These are phyloP conservation scores for Neoaliturus tenellus DNA, from an alignment of 2,888 invertebrate genomes.

Conservation along the genomic window DNA sequence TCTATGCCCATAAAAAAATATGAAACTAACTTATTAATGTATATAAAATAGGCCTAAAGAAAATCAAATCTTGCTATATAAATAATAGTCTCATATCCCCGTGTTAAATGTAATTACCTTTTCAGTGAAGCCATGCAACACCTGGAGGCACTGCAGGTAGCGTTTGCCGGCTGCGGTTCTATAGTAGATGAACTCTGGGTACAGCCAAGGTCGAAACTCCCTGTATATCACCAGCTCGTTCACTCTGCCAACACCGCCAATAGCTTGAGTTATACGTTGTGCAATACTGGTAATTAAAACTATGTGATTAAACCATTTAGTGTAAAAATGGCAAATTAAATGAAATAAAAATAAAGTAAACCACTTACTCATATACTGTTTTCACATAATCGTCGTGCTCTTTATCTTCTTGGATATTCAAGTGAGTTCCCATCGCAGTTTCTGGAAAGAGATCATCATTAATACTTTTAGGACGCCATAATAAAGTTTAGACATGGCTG, in stretches of 20 bases:
- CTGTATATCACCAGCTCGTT: conserved; percentile 59
- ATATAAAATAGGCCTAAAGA: no score
- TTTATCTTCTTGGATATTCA: conserved; percentile 75
- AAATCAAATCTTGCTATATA: no score
- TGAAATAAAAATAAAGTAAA: background rate
- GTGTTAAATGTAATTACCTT: background rate
- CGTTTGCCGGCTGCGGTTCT: conserved; percentile 77
- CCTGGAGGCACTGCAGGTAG: conserved; percentile 75
- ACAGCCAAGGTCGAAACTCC: conserved; percentile 75
- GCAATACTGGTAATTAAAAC: no score
- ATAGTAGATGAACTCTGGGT: conserved; percentile 78
- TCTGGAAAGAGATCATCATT: no score
- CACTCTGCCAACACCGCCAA: conserved; percentile 38
- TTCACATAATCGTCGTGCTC: conserved; percentile 77
- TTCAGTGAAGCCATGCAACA: conserved; percentile 73
- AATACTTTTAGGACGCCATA: no score
- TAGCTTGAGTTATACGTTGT: no score
- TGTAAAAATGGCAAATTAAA: no score
- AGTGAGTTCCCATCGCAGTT: conserved; percentile 82
- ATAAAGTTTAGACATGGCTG: no score
- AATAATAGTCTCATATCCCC: no score
- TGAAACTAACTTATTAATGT: no score
- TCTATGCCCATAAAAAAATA: no score
- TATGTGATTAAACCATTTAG: no score
- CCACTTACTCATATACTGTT: conserved; percentile 73